phyloP scores from a whole-genome alignment of 2,113 vertebrate genomes.

The Campylomormyrus tamandua region DNA sequence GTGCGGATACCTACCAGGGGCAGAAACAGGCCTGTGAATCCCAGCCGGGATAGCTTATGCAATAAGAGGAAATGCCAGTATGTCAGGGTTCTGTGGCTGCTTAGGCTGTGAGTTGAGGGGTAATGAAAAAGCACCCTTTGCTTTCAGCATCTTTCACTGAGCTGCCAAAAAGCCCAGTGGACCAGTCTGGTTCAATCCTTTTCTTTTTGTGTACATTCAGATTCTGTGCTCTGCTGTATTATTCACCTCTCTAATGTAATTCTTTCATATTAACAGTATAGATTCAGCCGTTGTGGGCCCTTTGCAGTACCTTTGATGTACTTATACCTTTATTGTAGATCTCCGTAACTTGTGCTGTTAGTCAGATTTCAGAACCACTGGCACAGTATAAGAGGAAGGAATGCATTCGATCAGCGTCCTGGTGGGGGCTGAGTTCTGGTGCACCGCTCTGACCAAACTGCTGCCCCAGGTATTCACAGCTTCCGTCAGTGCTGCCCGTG shows the following conservation, averaged over 20 bases:
- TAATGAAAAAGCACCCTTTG: neutral
- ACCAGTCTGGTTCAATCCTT: neutral
- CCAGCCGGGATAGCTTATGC: slow-evolving; percentile 33
- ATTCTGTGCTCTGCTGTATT: neutral
- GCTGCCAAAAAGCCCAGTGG: neutral
- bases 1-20: neutral
- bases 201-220: neutral
- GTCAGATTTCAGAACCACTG: neutral
- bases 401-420: neutral
- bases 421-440: neutral
- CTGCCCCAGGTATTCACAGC: neutral
- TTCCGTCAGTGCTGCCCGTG: neutral
- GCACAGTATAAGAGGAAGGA: neutral
- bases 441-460: neutral
- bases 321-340: neutral
- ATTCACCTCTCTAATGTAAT: neutral
- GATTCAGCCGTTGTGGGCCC: neutral
- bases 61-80: neutral
- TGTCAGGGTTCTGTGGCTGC: neutral
- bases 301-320: neutral
- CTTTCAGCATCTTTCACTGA: neutral
- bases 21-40: too few relatives aligned
- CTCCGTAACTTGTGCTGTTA: neutral
- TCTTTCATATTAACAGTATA: neutral
- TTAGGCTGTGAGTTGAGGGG: neutral